Conservation (phyloP, 2,888 invertebrate genomes). For the Rhagophthalmus giganteus region DNA sequence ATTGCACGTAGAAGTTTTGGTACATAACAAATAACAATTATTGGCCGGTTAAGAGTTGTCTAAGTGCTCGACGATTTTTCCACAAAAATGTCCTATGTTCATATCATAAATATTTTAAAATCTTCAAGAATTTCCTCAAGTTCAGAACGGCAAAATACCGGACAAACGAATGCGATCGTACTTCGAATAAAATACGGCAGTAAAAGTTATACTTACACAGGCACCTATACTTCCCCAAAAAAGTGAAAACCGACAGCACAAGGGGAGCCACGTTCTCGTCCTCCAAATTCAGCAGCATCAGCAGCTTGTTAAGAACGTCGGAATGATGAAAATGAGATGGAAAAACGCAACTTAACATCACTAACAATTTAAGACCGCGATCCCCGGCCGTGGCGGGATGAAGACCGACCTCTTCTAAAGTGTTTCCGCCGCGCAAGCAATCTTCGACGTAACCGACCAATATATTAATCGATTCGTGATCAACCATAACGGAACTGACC, state of each 20-base stretch:
- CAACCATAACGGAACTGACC: slow-evolving; percentile 95
- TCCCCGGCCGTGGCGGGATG: slow-evolving; percentile 82
- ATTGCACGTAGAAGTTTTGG: no score
- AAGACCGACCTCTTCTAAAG: slow-evolving; percentile 76
- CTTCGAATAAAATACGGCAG: background rate
- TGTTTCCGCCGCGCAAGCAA: slow-evolving; percentile 71
- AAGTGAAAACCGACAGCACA: slow-evolving; percentile 81
- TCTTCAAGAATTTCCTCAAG: no score
- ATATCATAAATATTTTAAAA: no score
- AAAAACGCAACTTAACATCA: slow-evolving; percentile 89
- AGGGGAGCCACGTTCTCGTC: slow-evolving; percentile 80
- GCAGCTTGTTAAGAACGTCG: slow-evolving; percentile 76
- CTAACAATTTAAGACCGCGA: slow-evolving; percentile 84
- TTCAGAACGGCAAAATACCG: no score
- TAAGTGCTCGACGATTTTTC: no score
- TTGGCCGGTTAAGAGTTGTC: no score
- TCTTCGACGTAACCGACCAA: slow-evolving; percentile 67
- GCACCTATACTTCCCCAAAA: slow-evolving; percentile 84
- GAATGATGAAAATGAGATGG: slow-evolving; percentile 90
- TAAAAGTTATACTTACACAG: slow-evolving; percentile 62
- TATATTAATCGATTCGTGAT: slow-evolving; percentile 82
- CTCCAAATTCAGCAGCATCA: slow-evolving; percentile 77
- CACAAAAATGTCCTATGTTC: no score
- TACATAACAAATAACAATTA: no score
- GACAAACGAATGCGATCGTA: no score